These are phyloP conservation scores for Acanthosoma haemorrhoidale DNA, from an alignment of 2,888 invertebrate genomes.

Conservation along the genomic window DNA sequence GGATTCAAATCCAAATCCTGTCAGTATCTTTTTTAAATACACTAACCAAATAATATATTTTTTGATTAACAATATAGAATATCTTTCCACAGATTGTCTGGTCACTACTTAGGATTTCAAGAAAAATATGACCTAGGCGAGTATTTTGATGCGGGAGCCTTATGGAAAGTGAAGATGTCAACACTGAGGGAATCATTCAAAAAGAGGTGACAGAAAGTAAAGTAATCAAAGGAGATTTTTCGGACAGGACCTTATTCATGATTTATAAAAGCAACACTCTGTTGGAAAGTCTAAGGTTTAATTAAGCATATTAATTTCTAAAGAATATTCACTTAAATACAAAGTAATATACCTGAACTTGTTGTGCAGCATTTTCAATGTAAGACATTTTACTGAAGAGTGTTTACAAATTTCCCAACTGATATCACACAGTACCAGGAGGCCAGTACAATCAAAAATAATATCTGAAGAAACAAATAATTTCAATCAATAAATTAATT, in stretches of 20 bases:
- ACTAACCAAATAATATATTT: no score
- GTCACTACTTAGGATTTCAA: no score
- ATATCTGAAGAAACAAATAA: constrained; percentile 24
- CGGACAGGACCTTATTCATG: constrained; percentile 67
- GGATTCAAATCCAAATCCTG: no score
- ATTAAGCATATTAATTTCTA: background rate
- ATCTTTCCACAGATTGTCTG: no score
- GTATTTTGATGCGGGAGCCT: no score
- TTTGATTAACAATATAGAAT: no score
- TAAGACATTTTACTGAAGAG: constrained; percentile 57
- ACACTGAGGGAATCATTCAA: no score
- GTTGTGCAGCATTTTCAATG: constrained; percentile 69
- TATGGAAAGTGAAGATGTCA: no score
- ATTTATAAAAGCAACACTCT: constrained; percentile 72
- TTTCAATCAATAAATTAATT: constrained; percentile 15
- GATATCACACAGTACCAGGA: constrained; percentile 36
- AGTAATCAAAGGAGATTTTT: constrained; percentile 43
- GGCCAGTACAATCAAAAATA: constrained; percentile 21
- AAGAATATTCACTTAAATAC: constrained; percentile 2
- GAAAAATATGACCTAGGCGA: no score
- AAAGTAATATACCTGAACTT: constrained; percentile 54
- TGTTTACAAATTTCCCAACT: constrained; percentile 32
- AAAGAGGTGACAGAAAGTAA: background rate
- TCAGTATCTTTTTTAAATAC: no score
- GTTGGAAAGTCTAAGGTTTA: no score